phyloP scores from a whole-genome alignment of 1,140 invertebrate species.

The Carposina sasakii region DNA sequence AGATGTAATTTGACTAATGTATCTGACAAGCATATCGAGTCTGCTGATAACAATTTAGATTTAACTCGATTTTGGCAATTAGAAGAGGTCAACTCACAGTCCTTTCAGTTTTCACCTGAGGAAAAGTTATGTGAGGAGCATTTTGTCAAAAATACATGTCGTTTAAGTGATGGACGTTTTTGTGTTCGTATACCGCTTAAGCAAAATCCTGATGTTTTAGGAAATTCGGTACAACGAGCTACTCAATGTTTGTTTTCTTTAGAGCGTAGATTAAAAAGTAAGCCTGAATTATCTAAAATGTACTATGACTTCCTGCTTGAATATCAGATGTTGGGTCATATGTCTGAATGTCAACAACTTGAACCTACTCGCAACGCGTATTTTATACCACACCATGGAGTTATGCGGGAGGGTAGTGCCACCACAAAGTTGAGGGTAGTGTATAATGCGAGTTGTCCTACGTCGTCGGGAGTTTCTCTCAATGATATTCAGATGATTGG shows the following conservation, averaged over 20 bases:
- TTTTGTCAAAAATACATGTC: neutral
- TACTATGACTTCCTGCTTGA: neutral
- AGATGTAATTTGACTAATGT: neutral
- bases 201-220: neutral
- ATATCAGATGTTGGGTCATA: constrained; percentile 13
- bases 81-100: neutral
- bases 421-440: constrained; percentile 1
- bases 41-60: no score
- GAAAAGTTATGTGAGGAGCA: neutral
- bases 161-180: neutral
- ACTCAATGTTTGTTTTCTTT: neutral
- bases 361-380: neutral
- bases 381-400: constrained; percentile 14
- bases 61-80: neutral
- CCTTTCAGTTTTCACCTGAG: neutral
- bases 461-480: constrained; percentile 12
- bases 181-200: neutral
- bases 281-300: neutral
- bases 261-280: neutral
- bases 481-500: constrained; percentile 39
- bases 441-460: neutral
- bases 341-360: constrained; percentile 1
- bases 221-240: neutral
- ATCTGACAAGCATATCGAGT: no score
- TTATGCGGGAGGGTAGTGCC: constrained; percentile 1